A percentile compares a stretch with the other conserved stretches of the same genome.
phyloP scores from a whole-genome alignment of 2,113 vertebrate genomes.

The Melanocharis versteri region DNA sequence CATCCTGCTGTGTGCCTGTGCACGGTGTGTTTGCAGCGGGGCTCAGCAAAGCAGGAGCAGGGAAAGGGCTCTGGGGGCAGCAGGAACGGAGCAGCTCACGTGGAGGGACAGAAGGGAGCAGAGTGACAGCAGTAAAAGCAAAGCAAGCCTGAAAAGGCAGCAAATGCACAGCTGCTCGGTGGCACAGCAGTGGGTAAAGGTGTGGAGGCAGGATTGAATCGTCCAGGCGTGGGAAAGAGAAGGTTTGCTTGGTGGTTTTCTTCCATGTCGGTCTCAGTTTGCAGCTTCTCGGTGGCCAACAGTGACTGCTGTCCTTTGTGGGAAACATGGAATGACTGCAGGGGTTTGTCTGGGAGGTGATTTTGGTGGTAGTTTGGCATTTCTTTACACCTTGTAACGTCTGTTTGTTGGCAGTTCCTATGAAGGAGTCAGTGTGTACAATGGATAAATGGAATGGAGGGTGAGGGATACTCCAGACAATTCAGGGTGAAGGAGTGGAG shows the following conservation, averaged over 20 bases:
- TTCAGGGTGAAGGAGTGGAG: not conserved
- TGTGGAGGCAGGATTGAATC: fast-evolving
- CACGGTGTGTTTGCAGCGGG: no score
- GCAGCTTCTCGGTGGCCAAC: not conserved
- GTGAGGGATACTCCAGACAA: not conserved
- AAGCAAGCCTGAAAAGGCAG: not conserved
- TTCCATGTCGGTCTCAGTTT: fast-evolving
- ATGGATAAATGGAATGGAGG: not conserved
- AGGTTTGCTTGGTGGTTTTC: not conserved
- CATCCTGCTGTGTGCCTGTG: no score
- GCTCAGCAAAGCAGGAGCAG: not conserved
- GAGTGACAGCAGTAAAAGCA: no score
- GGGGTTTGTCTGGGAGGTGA: not conserved
- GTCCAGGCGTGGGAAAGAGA: not conserved
- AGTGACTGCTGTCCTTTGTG: not conserved
- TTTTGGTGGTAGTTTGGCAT: not conserved
- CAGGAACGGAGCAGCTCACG: not conserved
- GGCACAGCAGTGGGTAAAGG: not conserved
- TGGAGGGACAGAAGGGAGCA: not conserved
- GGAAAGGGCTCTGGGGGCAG: not conserved
- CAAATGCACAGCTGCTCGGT: not conserved
- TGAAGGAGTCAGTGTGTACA: not conserved
- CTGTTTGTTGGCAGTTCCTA: not conserved
- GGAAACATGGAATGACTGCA: not conserved
- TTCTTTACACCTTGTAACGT: not conserved